Percentiles rank a stretch among this genome's conserved stretches.
Evolutionary conservation across 92 coral and sea anemone genomes (phyloP).

Genomic region (Porites lobata): DNA sequence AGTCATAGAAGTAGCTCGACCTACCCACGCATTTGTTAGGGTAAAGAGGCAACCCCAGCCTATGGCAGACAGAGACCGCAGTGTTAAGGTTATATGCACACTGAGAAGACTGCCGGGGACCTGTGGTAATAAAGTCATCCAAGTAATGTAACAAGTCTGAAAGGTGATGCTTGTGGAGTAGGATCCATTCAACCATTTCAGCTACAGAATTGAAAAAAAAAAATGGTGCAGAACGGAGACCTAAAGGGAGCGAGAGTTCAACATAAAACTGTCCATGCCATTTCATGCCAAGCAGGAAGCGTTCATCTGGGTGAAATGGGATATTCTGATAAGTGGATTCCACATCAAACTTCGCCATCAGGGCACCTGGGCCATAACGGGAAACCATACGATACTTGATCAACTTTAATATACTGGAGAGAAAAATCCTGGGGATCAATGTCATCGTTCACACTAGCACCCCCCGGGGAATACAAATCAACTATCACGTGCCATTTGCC

Average conservation of each 20-base stretch:
- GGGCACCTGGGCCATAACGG: constrained; percentile 40
- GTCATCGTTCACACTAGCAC: constrained; percentile 59
- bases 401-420: constrained; percentile 37
- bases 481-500: constrained; percentile 53
- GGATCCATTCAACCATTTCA: too few relatives aligned
- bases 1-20: too few relatives aligned
- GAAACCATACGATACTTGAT: constrained; percentile 21
- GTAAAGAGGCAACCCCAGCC: too few relatives aligned
- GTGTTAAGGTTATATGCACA: too few relatives aligned
- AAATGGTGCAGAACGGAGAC: constrained; percentile 15
- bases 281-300: constrained; percentile 55
- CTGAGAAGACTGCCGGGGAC: too few relatives aligned
- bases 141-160: too few relatives aligned
- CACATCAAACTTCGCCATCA: constrained; percentile 54
- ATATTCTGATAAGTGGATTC: constrained; percentile 51
- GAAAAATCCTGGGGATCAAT: constrained; percentile 32
- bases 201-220: too few relatives aligned
- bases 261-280: constrained; percentile 54
- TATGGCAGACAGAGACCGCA: too few relatives aligned
- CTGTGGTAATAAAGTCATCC: too few relatives aligned
- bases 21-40: too few relatives aligned
- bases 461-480: constrained; percentile 33
- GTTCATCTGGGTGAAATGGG: constrained; percentile 58
- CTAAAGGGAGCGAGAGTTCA: constrained; percentile 60
- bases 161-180: too few relatives aligned